Evolutionary conservation across 2,797 vertebrate species (phyloP), one percentile per base, ranked within the genome.

Genomic region (Podarcis siculus): DNA sequence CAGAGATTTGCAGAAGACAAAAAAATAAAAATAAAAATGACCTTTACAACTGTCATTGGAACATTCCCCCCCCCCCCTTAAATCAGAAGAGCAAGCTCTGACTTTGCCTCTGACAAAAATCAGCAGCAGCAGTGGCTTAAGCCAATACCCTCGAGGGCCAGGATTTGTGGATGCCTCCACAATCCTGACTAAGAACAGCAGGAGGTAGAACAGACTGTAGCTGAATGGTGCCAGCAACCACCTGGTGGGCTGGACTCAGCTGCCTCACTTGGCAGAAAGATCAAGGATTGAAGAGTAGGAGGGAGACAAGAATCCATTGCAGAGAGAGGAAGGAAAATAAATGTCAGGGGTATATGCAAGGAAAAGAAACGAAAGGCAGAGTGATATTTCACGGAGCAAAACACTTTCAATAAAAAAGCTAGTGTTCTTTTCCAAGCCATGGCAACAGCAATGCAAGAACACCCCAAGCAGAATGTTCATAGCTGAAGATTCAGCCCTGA

Each of bases 171-270:
- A 61, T 4, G 6, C 67, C 5, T 79, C 85, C 4, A 1, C 82
- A 71, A 71, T 79, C 79, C 19, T 66, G 69, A 82, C 58, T 45
- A 66, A 12, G 30, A 90, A 61, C 80, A 15, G 91, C 73, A 82
- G 7, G 0, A 0, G 83, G 55, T 72, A 19, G 79, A 2, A 49
- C 82, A 73, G 32, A 39, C 5, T 71, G 64, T 0, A 1, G 67
- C 30, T 61, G 42, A 82, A 45, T 5, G 27, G 21, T 17, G 39
- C 78, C 85, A 85, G 80, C 0, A 0, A 8, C 49, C 77, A 72
- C 69, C 87, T 82, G 79, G 4, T 25, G 19, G n/a, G 82, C 72
- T 86, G 83, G 39, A 37, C 85, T 91, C 91, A 30, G 87, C 90
- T 88, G 86, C 88, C 82, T 89, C 23, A 5, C 27, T 67, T 72